Conservation (phyloP, 2,888 invertebrate genomes). For the Luperina testacea region DNA sequence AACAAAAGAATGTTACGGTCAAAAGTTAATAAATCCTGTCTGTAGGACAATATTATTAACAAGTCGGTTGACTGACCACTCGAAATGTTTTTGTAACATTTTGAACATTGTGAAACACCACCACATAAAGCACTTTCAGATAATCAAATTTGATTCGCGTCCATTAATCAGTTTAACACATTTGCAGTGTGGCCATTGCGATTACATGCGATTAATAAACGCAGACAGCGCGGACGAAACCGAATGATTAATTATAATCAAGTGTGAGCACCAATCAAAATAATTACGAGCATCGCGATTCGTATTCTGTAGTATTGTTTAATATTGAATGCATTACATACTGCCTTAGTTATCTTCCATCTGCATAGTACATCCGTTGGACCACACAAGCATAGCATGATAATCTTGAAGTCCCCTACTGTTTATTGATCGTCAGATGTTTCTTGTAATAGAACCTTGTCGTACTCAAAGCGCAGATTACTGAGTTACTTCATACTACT, state of each 20-base stretch:
- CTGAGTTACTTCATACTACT: conserved; percentile 32
- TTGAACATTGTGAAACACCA: conserved; percentile 64
- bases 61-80: conserved; percentile 65
- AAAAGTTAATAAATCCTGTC: conserved; percentile 80
- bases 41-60: conserved; percentile 79
- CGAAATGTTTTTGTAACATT: conserved; percentile 69
- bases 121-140: conserved; percentile 77
- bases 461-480: conserved; percentile 23
- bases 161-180: conserved; percentile 88
- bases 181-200: conserved; percentile 80
- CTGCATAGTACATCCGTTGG: conserved; percentile 50
- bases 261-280: conserved; percentile 78
- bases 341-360: conserved; percentile 57
- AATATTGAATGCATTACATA: conserved; percentile 45
- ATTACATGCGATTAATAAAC: conserved; percentile 83
- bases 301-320: conserved; percentile 68
- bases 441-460: conserved; percentile 33
- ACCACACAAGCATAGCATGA: conserved; percentile 54
- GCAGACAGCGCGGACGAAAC: conserved; percentile 77
- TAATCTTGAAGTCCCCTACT: conserved; percentile 41
- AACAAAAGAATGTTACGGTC: conserved; percentile 71
- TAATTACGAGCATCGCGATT: conserved; percentile 75
- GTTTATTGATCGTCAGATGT: conserved; percentile 39
- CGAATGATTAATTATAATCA: conserved; percentile 84
- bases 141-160: conserved; percentile 85